Conservation (phyloP, 2,797 vertebrate species). For the Moxostoma hubbsi region DNA sequence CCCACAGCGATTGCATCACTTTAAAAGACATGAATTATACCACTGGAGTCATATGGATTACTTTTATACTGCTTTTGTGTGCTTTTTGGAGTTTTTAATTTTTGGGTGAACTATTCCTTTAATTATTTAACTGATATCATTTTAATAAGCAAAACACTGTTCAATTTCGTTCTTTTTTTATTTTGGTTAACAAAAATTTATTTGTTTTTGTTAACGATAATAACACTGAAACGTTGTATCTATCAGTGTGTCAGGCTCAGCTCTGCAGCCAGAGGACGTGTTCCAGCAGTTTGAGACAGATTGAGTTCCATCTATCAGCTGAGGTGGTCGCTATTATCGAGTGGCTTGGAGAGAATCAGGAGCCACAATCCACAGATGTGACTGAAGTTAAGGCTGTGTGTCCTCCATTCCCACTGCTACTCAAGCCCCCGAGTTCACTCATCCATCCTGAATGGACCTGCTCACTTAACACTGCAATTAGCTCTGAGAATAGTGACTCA, state of each 20-base stretch:
- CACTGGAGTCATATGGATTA: too few relatives aligned
- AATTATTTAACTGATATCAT: too few relatives aligned
- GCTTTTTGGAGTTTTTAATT: too few relatives aligned
- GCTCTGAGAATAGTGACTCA: slow-evolving; percentile 48
- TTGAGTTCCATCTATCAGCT: slow-evolving; percentile 92
- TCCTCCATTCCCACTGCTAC: background rate
- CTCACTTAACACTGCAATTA: slow-evolving; percentile 57
- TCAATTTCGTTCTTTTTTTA: too few relatives aligned
- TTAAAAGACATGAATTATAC: too few relatives aligned
- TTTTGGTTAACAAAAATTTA: too few relatives aligned
- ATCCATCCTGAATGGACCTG: slow-evolving; percentile 40
- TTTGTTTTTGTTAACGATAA: too few relatives aligned
- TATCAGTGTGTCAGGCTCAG: slow-evolving; percentile 78
- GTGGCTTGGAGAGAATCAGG: slow-evolving; percentile 61
- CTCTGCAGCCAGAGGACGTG: slow-evolving; percentile 89
- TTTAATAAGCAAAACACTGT: too few relatives aligned
- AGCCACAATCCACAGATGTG: slow-evolving; percentile 65
- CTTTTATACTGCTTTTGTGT: too few relatives aligned
- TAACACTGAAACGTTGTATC: slow-evolving; percentile 8
- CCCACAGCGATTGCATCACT: too few relatives aligned
- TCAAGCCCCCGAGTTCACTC: slow-evolving; percentile 29
- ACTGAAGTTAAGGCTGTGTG: slow-evolving; percentile 72
- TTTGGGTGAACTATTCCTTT: too few relatives aligned
- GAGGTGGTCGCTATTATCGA: slow-evolving; percentile 78
- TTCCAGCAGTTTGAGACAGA: slow-evolving; percentile 93